Percentiles rank a stretch among this genome's conserved stretches.
Evolutionary conservation across 2,888 invertebrate species (phyloP).

Genomic region (Brachypterus glaber): DNA sequence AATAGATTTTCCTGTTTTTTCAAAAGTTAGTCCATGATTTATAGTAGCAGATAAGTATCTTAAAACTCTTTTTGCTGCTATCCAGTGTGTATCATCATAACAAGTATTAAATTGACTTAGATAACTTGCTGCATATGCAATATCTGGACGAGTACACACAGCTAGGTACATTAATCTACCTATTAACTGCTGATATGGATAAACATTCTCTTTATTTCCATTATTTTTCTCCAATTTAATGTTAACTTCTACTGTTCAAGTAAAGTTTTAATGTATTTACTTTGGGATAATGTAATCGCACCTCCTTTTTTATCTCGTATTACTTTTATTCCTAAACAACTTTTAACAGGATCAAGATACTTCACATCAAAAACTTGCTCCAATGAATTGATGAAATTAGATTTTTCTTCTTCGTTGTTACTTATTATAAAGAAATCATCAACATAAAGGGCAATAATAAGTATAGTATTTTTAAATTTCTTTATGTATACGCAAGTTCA

Average conservation of each 20-base stretch:
- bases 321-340: too few species aligned
- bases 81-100: conserved; percentile 16
- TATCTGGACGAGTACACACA: conserved; percentile 16
- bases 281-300: too few species aligned
- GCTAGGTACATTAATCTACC: conserved; percentile 18
- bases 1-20: conserved; percentile 8
- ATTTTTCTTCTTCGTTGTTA: too few species aligned
- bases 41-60: conserved; percentile 12
- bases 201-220: too few species aligned
- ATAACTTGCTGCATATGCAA: conserved; percentile 14
- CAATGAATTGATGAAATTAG: too few species aligned
- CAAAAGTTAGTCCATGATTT: conserved; percentile 9
- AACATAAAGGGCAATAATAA: conserved; percentile 7
- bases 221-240: too few species aligned
- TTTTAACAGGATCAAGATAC: too few species aligned
- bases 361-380: too few species aligned
- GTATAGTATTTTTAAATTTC: background rate
- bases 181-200: conserved; percentile 16
- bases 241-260: too few species aligned
- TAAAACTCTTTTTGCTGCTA: conserved; percentile 14
- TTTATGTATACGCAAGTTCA: too few species aligned
- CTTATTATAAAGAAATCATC: conserved; percentile 10
- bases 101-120: conserved; percentile 20
- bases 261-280: too few species aligned
- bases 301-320: too few species aligned